Evolutionary conservation across 1,140 invertebrate species (phyloP).

Genomic region (Drosophila kikkawai): DNA sequence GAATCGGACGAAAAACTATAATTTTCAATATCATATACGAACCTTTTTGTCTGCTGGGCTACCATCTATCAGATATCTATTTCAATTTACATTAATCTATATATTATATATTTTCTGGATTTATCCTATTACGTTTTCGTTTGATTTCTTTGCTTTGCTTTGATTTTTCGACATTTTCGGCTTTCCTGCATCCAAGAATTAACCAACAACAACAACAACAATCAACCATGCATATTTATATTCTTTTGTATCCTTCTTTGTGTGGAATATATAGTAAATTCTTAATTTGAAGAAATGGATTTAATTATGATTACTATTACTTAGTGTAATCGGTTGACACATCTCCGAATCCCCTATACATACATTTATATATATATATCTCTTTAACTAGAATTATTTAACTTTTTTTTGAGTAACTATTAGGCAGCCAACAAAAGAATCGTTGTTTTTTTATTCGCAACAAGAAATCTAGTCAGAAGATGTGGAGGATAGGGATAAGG

Average conservation of each 20-base stretch:
- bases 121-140: slow-evolving; percentile 53
- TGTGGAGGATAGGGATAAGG: slow-evolving; percentile 27
- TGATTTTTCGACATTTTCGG: slow-evolving; percentile 57
- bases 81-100: slow-evolving; percentile 11
- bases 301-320: slow-evolving; percentile 51
- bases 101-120: slow-evolving; percentile 28
- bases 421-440: slow-evolving; percentile 44
- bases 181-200: slow-evolving; percentile 41
- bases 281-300: slow-evolving; percentile 20
- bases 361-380: slow-evolving; percentile 34
- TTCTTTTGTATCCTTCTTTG: slow-evolving; percentile 4
- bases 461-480: slow-evolving; percentile 80
- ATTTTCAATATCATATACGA: no score
- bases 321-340: slow-evolving; percentile 22
- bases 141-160: slow-evolving; percentile 34
- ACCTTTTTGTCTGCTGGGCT: no score
- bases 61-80: slow-evolving; percentile 10
- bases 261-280: slow-evolving; percentile 5
- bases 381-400: slow-evolving; percentile 41
- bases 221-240: slow-evolving; percentile 54
- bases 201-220: slow-evolving; percentile 9
- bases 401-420: slow-evolving; percentile 67
- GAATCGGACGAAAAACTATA: no score
- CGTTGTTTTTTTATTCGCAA: slow-evolving; percentile 72
- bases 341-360: slow-evolving; percentile 35